Conservation (phyloP, 2,888 invertebrate species). For the Lithosia quadra region DNA sequence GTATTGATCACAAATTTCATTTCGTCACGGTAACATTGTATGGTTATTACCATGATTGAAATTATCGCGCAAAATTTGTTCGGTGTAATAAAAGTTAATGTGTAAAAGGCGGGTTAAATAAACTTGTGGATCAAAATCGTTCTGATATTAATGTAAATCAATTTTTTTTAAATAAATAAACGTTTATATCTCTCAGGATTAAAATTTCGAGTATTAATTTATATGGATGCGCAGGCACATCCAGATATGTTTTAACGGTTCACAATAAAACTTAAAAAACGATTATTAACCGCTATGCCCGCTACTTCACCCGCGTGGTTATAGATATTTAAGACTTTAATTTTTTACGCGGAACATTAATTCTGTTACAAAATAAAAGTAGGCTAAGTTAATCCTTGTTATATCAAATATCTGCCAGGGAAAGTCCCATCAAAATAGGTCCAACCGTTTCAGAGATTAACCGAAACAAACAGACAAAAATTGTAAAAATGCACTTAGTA, state of each 20-base stretch:
- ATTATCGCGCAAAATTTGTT: constrained; percentile 34
- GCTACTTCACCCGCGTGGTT: too few species aligned
- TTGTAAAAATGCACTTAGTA: too few species aligned
- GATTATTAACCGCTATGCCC: too few species aligned
- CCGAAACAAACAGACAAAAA: too few species aligned
- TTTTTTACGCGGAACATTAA: too few species aligned
- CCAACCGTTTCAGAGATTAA: too few species aligned
- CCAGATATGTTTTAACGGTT: not conserved
- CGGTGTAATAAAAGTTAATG: constrained; percentile 49
- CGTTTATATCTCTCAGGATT: constrained; percentile 28
- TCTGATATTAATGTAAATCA: constrained; percentile 37
- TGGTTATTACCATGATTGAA: constrained; percentile 46
- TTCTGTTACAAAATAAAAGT: too few species aligned
- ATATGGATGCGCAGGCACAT: constrained; percentile 23
- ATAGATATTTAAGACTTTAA: too few species aligned
- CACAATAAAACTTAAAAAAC: constrained; percentile 39
- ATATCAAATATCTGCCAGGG: too few species aligned
- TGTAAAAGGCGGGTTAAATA: constrained; percentile 41
- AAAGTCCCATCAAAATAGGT: too few species aligned
- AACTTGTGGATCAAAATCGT: constrained; percentile 47
- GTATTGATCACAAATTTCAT: constrained; percentile 52
- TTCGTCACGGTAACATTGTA: constrained; percentile 47
- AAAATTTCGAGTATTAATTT: constrained; percentile 33
- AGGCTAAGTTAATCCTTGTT: too few species aligned
- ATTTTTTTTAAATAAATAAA: constrained; percentile 40